Evolutionary conservation across 1,140 invertebrate genomes (phyloP).

Genomic region (Ceratosolen solmsi): DNA sequence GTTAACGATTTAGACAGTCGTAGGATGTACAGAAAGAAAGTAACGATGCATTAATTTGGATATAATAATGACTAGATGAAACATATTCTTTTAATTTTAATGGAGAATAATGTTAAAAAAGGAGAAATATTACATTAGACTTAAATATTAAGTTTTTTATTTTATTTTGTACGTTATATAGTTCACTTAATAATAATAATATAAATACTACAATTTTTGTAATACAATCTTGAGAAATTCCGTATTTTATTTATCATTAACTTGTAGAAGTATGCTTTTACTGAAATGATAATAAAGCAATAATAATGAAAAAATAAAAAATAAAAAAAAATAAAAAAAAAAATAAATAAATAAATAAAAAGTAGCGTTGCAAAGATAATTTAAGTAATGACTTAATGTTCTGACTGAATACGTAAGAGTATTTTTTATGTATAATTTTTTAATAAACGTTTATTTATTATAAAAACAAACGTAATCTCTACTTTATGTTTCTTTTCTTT

Average conservation of each 20-base stretch:
- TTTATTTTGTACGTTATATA: slow-evolving; percentile 27
- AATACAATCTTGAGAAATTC: slow-evolving; percentile 24
- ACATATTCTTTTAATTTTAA: neutral
- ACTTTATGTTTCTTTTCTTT: no score
- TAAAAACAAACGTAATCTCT: slow-evolving; percentile 1
- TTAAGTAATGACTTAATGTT: neutral
- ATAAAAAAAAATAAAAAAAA: no score
- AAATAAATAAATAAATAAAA: no score
- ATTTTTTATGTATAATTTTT: slow-evolving; percentile 38
- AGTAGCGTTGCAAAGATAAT: neutral
- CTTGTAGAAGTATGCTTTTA: no score
- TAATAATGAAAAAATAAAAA: no score
- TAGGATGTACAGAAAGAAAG: neutral
- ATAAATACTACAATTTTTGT: slow-evolving; percentile 13
- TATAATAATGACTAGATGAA: neutral
- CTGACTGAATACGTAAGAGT: slow-evolving; percentile 14
- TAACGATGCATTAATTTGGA: neutral
- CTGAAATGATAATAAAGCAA: no score
- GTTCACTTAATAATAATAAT: slow-evolving; percentile 10
- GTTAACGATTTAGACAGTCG: no score
- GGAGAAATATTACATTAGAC: no score
- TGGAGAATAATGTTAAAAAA: no score
- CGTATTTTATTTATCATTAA: slow-evolving; percentile 18
- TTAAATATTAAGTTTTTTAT: slow-evolving; percentile 1
- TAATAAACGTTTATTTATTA: slow-evolving; percentile 46